Evolutionary conservation across 2,113 vertebrate genomes (phyloP).

Genomic region (Balaenoptera acutorostrata): DNA sequence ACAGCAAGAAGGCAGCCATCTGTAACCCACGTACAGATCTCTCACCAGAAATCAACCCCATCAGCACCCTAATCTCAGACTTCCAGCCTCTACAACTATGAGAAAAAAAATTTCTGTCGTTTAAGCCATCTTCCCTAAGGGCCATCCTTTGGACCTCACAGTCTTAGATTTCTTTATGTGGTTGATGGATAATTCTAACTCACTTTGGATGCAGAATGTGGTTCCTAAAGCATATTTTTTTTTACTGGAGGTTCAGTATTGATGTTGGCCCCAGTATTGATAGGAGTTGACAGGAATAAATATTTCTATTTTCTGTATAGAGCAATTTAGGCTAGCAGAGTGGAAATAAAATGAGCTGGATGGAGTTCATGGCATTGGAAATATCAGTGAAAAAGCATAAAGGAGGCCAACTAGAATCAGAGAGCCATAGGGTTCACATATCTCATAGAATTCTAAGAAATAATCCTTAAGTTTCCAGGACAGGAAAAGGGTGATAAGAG

Average conservation of each 20-base stretch:
- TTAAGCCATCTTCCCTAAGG: background rate
- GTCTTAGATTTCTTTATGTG: background rate
- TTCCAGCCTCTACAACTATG: background rate
- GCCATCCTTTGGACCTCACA: background rate
- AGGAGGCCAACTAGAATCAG: background rate
- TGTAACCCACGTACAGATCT: background rate
- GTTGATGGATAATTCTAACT: background rate
- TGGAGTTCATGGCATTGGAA: background rate
- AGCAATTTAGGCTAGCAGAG: background rate
- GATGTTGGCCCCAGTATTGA: background rate
- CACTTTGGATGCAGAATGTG: background rate
- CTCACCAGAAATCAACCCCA: background rate
- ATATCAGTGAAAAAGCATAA: background rate
- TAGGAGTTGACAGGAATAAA: background rate
- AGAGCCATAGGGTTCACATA: background rate
- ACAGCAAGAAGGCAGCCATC: background rate
- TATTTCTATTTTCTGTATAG: background rate
- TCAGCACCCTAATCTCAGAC: background rate
- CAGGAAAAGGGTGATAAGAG: background rate
- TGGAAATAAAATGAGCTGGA: background rate
- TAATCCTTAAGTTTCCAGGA: background rate
- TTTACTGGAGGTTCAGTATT: background rate
- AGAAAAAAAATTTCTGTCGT: background rate
- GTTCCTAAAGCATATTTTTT: background rate
- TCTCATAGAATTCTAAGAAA: background rate